Conservation (phyloP, 2,113 vertebrate genomes). For the Eonycteris spelaea region DNA sequence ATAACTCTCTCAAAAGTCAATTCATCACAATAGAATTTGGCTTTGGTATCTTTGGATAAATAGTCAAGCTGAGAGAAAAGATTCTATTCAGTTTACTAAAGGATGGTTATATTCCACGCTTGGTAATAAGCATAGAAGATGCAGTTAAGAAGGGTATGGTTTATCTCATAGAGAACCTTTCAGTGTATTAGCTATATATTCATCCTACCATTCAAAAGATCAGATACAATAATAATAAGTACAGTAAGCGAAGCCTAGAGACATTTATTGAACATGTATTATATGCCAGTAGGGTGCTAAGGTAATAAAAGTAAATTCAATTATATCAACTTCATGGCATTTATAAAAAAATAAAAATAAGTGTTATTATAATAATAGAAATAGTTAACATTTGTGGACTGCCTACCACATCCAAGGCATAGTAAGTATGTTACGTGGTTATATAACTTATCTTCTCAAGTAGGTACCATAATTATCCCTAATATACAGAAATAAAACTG, state of each 20-base stretch:
- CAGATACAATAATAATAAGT: background rate
- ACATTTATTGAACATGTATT: constrained; percentile 5
- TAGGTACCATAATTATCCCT: background rate
- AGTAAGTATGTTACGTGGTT: background rate
- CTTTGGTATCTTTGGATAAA: constrained; percentile 10
- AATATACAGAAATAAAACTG: background rate
- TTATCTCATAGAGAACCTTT: background rate
- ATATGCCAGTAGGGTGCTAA: background rate
- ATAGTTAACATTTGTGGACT: background rate
- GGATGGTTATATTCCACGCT: background rate
- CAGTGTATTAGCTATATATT: background rate
- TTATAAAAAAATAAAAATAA: constrained; percentile 18
- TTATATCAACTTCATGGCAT: background rate
- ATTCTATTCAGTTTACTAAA: background rate
- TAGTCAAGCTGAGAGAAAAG: background rate
- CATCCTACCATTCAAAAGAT: background rate
- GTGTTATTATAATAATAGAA: background rate
- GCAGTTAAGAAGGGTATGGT: background rate
- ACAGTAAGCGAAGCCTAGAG: background rate
- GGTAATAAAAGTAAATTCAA: background rate
- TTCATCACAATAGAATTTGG: background rate
- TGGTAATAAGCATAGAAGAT: background rate
- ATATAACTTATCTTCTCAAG: background rate
- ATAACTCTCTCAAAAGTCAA: background rate
- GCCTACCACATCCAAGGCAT: background rate